Conservation (phyloP, 2,888 invertebrate species). For the Drosophila parthenogenetica region DNA sequence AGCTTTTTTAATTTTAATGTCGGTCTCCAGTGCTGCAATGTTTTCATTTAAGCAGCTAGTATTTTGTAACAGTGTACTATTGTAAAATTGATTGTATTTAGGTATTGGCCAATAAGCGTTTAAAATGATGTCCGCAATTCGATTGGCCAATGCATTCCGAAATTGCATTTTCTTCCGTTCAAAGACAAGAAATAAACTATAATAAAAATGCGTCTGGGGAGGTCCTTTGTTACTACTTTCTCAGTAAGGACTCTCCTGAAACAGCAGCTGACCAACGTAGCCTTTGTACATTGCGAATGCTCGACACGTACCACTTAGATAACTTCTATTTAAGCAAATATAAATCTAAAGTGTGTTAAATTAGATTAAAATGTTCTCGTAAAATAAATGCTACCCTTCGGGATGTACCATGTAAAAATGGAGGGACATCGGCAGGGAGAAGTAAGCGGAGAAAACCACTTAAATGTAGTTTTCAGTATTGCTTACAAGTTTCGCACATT, state of each 20-base stretch:
- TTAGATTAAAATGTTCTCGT: conserved; percentile 80
- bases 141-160: conserved; percentile 45
- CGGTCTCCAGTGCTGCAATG: no score
- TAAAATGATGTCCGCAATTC: conserved; percentile 43
- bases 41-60: neutral
- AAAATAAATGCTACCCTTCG: conserved; percentile 56
- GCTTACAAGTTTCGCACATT: conserved; percentile 43
- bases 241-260: neutral
- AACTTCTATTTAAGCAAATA: conserved; percentile 81
- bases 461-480: conserved; percentile 32
- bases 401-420: neutral
- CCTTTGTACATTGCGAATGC: conserved; percentile 53
- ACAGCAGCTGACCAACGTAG: conserved; percentile 37
- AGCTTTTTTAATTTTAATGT: no score
- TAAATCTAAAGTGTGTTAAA: conserved; percentile 81
- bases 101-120: conserved; percentile 65
- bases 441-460: neutral
- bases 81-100: conserved; percentile 74
- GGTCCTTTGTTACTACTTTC: conserved; percentile 39
- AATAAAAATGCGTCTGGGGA: conserved; percentile 71
- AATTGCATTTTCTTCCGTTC: conserved; percentile 46
- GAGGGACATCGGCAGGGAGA: neutral
- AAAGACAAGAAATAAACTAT: conserved; percentile 68
- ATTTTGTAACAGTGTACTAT: conserved; percentile 29
- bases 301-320: conserved; percentile 71